These are phyloP conservation scores for Gymnocephalus cernua DNA, from an alignment of 2,113 vertebrate species.

Conservation along the genomic window DNA sequence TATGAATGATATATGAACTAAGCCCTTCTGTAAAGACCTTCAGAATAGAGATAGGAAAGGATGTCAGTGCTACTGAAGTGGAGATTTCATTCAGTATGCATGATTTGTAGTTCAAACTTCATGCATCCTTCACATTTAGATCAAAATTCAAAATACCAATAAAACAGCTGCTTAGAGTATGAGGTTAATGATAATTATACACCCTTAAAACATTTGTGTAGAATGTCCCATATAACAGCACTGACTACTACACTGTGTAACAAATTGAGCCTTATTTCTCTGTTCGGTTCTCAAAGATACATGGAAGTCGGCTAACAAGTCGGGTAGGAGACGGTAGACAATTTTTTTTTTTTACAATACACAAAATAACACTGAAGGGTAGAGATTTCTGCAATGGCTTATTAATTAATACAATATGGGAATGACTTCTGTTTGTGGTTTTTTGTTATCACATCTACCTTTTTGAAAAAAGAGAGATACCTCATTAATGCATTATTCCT, in stretches of 20 bases:
- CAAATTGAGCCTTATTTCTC: neutral
- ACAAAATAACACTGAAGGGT: neutral
- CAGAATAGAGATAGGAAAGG: too few relatives aligned
- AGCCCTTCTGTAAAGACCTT: too few relatives aligned
- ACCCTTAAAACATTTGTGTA: neutral
- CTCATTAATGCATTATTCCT: neutral
- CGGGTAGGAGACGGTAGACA: neutral
- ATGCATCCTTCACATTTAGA: too few relatives aligned
- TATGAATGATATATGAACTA: too few relatives aligned
- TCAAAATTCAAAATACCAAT: too few relatives aligned
- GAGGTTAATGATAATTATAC: neutral
- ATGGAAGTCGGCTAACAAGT: neutral
- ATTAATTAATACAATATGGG: neutral
- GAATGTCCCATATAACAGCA: neutral
- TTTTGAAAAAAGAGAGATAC: neutral
- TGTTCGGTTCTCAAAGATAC: neutral
- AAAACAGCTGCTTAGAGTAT: too few relatives aligned
- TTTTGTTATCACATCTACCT: neutral
- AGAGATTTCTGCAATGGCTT: neutral
- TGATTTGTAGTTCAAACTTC: too few relatives aligned
- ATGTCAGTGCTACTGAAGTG: too few relatives aligned
- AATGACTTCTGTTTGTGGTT: neutral
- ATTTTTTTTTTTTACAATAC: conserved; percentile 10
- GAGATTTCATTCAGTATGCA: too few relatives aligned
- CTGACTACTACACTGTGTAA: neutral